phyloP scores from a whole-genome alignment of 2,113 vertebrate genomes.

The Ammodytes dubius region DNA sequence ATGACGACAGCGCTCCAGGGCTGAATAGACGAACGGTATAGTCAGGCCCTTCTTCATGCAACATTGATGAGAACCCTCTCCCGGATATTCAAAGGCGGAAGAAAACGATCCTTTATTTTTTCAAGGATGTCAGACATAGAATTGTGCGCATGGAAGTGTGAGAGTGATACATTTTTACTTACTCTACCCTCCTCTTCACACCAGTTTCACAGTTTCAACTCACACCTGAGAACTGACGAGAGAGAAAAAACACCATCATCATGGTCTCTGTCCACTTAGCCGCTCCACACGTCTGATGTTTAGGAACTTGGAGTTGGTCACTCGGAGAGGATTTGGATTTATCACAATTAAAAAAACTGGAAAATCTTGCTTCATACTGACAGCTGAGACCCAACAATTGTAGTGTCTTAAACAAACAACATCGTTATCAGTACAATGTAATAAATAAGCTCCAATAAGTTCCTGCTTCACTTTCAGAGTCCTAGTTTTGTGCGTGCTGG shows the following conservation, averaged over 20 bases:
- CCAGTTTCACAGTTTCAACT: constrained; percentile 39
- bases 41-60: constrained; percentile 21
- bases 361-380: neutral
- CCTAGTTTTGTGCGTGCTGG: too few relatives aligned
- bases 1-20: neutral
- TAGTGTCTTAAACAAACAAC: neutral
- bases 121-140: constrained; percentile 9
- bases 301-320: neutral
- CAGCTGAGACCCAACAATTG: neutral
- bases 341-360: neutral
- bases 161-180: neutral
- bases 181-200: constrained; percentile 13
- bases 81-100: constrained; percentile 21
- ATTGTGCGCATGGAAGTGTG: neutral
- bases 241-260: neutral
- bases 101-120: constrained; percentile 20
- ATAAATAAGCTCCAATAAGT: neutral
- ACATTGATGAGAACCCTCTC: constrained; percentile 39
- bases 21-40: neutral
- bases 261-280: constrained; percentile 5
- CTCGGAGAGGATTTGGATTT: neutral
- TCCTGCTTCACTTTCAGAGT: too few relatives aligned
- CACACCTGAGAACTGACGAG: constrained; percentile 32
- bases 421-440: neutral
- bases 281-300: neutral